phyloP scores from a whole-genome alignment of 92 coral and sea anemone genomes.

The Epizoanthus ramosus region DNA sequence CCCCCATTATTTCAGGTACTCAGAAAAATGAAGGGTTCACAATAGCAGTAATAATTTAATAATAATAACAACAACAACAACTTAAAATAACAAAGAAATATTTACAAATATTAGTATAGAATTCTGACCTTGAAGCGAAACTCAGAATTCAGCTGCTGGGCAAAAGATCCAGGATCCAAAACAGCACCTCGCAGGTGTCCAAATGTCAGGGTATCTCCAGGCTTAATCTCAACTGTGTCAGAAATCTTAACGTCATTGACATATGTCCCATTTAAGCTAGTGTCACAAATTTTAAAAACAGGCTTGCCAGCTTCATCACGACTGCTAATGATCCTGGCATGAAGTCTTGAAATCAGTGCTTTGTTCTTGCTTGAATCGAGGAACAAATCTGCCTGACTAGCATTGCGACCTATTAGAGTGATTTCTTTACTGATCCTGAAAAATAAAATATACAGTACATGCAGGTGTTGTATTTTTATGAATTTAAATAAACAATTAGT shows the following conservation, averaged over 20 bases:
- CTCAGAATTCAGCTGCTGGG: conserved; percentile 80
- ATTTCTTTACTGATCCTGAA: conserved; percentile 77
- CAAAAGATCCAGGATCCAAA: conserved; percentile 66
- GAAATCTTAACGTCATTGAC: conserved; percentile 83
- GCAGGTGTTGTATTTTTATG: too few species aligned
- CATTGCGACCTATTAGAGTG: conserved; percentile 84
- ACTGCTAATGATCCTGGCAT: conserved; percentile 76
- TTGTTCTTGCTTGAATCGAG: conserved; percentile 82
- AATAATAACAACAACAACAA: too few species aligned
- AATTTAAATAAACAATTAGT: too few species aligned
- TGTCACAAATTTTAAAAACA: conserved; percentile 76
- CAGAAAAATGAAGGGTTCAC: too few species aligned
- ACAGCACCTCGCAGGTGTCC: conserved; percentile 90
- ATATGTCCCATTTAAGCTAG: conserved; percentile 94
- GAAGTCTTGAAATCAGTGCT: conserved; percentile 89
- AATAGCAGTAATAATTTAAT: too few species aligned
- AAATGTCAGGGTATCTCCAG: conserved; percentile 90
- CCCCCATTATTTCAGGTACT: too few species aligned
- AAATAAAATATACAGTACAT: background rate
- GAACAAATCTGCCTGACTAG: conserved; percentile 72
- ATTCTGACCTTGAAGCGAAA: conserved; percentile 79
- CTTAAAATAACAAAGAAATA: background rate
- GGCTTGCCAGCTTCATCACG: conserved; percentile 47
- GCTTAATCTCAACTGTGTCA: conserved; percentile 66
- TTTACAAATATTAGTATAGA: too few species aligned